Evolutionary conservation across 2,797 vertebrate genomes (phyloP).

Genomic region (Sparidentex hasta): DNA sequence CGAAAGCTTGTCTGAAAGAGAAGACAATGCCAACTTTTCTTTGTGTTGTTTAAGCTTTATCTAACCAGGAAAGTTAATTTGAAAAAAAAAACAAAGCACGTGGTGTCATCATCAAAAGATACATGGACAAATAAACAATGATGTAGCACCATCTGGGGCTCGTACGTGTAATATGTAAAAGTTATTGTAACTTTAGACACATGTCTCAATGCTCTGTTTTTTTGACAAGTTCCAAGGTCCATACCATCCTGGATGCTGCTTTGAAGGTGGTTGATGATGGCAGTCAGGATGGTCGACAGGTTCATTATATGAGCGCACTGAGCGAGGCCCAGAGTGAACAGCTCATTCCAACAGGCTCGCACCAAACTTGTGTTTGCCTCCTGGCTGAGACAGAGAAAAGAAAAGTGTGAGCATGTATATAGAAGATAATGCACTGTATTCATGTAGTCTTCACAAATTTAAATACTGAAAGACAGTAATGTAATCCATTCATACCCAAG

Average conservation of each 20-base stretch:
- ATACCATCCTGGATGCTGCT: constrained; percentile 97
- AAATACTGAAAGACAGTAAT: constrained; percentile 1
- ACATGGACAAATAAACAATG: neutral
- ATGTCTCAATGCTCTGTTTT: constrained; percentile 51
- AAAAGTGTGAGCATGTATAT: neutral
- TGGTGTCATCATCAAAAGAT: neutral
- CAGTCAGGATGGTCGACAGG: constrained; percentile 95
- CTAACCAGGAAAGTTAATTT: neutral
- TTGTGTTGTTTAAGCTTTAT: neutral
- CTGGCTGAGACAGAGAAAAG: constrained; percentile 84
- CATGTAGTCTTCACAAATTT: neutral
- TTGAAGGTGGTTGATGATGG: constrained; percentile 97
- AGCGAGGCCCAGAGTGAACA: constrained; percentile 96
- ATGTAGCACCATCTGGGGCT: neutral
- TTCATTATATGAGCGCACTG: constrained; percentile 99
- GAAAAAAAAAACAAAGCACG: neutral
- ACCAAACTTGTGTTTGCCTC: constrained; percentile 97
- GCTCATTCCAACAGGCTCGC: constrained; percentile 98
- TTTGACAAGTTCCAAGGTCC: constrained; percentile 62
- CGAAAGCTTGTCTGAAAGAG: constrained; percentile 92
- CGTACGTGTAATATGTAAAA: neutral
- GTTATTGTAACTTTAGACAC: neutral
- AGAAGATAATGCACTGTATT: neutral
- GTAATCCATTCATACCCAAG: constrained; percentile 89
- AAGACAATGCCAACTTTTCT: constrained; percentile 12